These are phyloP conservation scores for Esox masquinongy DNA, from an alignment of 2,797 vertebrate genomes.

Conservation along the genomic window DNA sequence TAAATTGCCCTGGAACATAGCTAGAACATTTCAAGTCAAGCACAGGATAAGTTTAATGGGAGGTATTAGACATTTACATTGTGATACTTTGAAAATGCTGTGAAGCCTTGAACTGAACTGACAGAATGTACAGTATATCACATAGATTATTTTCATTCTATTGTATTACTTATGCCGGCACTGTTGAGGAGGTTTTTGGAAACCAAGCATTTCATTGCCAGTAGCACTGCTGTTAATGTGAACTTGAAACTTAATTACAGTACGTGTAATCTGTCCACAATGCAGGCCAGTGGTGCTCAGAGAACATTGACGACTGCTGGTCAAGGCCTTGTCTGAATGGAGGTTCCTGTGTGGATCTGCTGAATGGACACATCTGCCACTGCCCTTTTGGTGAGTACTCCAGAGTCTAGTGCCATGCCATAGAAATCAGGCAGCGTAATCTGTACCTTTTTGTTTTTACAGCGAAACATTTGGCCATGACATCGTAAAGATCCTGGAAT, in stretches of 20 bases:
- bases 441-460: not conserved
- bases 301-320: slow-evolving; percentile 70
- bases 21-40: not conserved
- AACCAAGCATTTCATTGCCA: too few relatives aligned
- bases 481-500: not conserved
- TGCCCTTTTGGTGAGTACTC: slow-evolving; percentile 75
- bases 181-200: too few relatives aligned
- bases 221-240: too few relatives aligned
- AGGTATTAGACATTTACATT: not conserved
- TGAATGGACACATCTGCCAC: slow-evolving; percentile 77
- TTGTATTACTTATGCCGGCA: too few relatives aligned
- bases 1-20: not conserved
- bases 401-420: slow-evolving; percentile 36
- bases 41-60: not conserved
- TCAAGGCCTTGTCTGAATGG: slow-evolving; percentile 77
- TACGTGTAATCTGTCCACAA: slow-evolving; percentile 20
- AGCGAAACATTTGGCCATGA: not conserved
- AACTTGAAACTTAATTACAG: not conserved
- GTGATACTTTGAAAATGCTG: not conserved
- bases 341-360: slow-evolving; percentile 75
- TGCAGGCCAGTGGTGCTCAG: slow-evolving; percentile 74
- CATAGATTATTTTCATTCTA: too few relatives aligned
- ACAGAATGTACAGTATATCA: not conserved
- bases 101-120: not conserved
- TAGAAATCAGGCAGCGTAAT: not conserved